Percentiles rank a stretch among this genome's conserved stretches.
phyloP scores from a whole-genome alignment of 2,113 vertebrate genomes.

The Anguilla rostrata region DNA sequence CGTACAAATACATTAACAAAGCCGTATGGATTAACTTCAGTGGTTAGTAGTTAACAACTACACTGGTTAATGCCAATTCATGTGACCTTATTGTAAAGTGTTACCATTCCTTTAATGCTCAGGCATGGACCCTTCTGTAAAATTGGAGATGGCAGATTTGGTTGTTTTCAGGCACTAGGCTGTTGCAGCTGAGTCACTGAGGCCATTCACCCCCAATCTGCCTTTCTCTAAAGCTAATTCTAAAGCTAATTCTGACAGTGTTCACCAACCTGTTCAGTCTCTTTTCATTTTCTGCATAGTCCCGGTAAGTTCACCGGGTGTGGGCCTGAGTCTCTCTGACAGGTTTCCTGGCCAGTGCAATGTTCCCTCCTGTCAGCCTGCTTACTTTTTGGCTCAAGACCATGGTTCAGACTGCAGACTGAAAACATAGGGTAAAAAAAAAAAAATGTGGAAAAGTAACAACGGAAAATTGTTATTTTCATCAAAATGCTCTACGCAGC shows the following conservation, averaged over 20 bases:
- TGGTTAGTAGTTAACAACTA: too few relatives aligned
- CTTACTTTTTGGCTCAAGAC: conserved; percentile 23
- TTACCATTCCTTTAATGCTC: background rate
- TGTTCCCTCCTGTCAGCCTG: conserved; percentile 33
- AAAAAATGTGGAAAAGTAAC: background rate
- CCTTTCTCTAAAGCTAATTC: too few relatives aligned
- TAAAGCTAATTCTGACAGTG: background rate
- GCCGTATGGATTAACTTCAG: too few relatives aligned
- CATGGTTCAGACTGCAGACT: background rate
- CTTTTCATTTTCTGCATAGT: conserved; percentile 33
- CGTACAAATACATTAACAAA: too few relatives aligned
- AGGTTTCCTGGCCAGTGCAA: conserved; percentile 9
- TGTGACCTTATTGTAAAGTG: too few relatives aligned
- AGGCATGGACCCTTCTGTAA: background rate
- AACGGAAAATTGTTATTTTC: background rate
- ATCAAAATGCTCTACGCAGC: background rate
- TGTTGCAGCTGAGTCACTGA: background rate
- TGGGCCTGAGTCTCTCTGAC: conserved; percentile 11
- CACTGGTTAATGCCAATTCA: too few relatives aligned
- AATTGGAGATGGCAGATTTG: conserved; percentile 3
- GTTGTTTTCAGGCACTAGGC: conserved; percentile 20
- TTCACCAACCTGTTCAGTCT: conserved; percentile 5
- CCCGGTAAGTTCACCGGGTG: conserved; percentile 26
- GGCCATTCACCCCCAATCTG: conserved; percentile 17
- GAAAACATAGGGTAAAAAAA: background rate